Evolutionary conservation across 2,797 vertebrate genomes (phyloP), one percentile per base, ranked within the genome.

Genomic region (Molothrus ater): DNA sequence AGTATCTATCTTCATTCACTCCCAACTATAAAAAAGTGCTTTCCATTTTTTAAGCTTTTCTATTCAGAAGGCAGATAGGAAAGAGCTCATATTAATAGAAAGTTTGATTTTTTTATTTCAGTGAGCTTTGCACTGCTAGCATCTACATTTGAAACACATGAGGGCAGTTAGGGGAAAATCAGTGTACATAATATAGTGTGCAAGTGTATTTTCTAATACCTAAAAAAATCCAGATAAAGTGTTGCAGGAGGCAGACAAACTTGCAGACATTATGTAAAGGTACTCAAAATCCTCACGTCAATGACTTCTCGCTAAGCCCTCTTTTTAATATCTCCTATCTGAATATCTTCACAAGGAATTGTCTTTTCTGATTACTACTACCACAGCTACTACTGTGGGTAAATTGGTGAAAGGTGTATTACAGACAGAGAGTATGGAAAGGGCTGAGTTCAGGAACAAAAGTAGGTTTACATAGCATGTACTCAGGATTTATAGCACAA

Each of bases 401-500:
- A 84, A 88, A 43, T 51, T 86, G 31, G 10, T 89, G 40, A 84
- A 93, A 88, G 17, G n/a, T 75, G 11, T 60, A 25, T 79, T 84
- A 69, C 18, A 57, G 47, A 59, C 21, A 84, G 36, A 19, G 81
- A 63, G 29, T 38, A 70, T 13, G 60, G 31, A 80, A 92, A 86
- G 8, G 24, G 16, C 13, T 85, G 53, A 81, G 82, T 80, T 95
- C n/a, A 69, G 61, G 51, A 91, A 75, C 51, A 79, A 91, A 88
- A 75, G 32, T 32, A 82, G 54, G 61, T 92, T 95, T 96, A 93
- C 34, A 17, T 22, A 70, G 45, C 60, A 70, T 47, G 63, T 63
- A 73, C 88, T 90, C 72, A 83, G 91, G 82, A 93, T 95, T 95
- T 96, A 88, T 83, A 86, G 51, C 18, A 53, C 40, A 64, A 91